Percentiles rank a stretch among this genome's conserved stretches.
These are phyloP conservation scores for Typhlichthys subterraneus DNA, from an alignment of 2,797 vertebrate species.

Conservation along the genomic window DNA sequence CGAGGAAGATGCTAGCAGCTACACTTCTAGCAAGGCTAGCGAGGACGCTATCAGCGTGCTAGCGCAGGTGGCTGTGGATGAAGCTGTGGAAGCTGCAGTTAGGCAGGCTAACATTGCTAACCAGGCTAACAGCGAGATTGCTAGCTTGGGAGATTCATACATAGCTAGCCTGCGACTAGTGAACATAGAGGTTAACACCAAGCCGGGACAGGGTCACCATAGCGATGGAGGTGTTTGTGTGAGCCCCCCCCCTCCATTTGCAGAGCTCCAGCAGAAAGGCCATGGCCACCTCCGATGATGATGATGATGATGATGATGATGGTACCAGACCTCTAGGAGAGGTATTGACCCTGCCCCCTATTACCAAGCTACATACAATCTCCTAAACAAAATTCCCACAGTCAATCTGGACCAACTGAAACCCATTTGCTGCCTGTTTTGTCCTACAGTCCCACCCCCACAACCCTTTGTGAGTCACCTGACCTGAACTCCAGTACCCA, in stretches of 20 bases:
- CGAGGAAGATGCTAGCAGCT: slow-evolving; percentile 62
- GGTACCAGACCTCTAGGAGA: slow-evolving; percentile 78
- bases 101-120: slow-evolving; percentile 60
- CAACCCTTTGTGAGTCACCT: background rate
- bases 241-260: slow-evolving; percentile 64
- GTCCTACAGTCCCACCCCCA: background rate
- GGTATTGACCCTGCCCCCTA: slow-evolving; percentile 67
- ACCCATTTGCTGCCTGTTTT: background rate
- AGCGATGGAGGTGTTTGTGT: slow-evolving; percentile 50
- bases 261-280: slow-evolving; percentile 26
- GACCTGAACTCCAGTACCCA: background rate
- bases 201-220: slow-evolving; percentile 8
- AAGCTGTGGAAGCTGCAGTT: slow-evolving; percentile 74
- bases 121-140: slow-evolving; percentile 3
- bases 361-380: background rate
- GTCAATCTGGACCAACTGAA: background rate
- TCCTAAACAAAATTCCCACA: slow-evolving; percentile 1
- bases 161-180: too few relatives aligned
- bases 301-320: slow-evolving; percentile 59
- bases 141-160: background rate
- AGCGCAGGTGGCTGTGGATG: slow-evolving; percentile 69
- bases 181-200: slow-evolving; percentile 13
- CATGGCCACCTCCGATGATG: background rate
- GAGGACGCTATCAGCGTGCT: slow-evolving; percentile 64
- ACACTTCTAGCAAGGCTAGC: slow-evolving; percentile 30